Evolutionary conservation across 2,888 invertebrate genomes (phyloP), one percentile per base, ranked within the genome.

Genomic region (Andrena flavipes): DNA sequence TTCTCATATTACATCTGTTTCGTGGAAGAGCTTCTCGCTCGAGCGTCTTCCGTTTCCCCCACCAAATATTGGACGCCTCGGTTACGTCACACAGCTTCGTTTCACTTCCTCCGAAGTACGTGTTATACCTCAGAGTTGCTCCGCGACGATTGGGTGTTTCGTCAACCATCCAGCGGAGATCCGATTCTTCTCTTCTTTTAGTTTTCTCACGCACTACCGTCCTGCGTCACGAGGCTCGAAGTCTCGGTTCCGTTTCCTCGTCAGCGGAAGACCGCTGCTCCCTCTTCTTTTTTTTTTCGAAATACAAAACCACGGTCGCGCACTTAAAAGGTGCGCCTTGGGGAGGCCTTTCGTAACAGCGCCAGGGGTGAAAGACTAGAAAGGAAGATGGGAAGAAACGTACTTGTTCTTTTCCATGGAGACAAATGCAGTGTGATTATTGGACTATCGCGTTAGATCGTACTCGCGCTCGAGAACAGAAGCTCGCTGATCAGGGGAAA

Each of bases 341-440:
- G 54, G 72, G 73, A 13, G 42, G 13, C 42, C 76, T 80, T 80
- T 80, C 65, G 68, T 56, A 86, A 85, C 87, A 87, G 86, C 86
- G 87, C 87, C 88, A 80, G 75, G 85, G 87, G 83, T 81, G 74
- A 87, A 88, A 88, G 83, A 88, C 87, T 88, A 88, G 87, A 88
- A 84, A 84, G 80, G 69, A 88, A 88, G 80, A 75, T 84, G 80
- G 79, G 81, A 84, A 82, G 82, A 86, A 85, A 88, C 65, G 23
- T 82, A 76, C 56, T 72, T 51, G 8, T 51, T 59, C 49, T 78
- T 63, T 59, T 29, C 42, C 62, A 35, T 59, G 29, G n/a, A 30
- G 63, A 82, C 63, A 76, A 85, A 77, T 85, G 72, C 74, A 65
- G 73, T 76, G 67, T 51, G 60, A 62, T 77, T 30, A 16, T 49